Base-by-base conservation (phyloP, 2,113 vertebrate genomes). In the Regulus satrapa region DNA sequence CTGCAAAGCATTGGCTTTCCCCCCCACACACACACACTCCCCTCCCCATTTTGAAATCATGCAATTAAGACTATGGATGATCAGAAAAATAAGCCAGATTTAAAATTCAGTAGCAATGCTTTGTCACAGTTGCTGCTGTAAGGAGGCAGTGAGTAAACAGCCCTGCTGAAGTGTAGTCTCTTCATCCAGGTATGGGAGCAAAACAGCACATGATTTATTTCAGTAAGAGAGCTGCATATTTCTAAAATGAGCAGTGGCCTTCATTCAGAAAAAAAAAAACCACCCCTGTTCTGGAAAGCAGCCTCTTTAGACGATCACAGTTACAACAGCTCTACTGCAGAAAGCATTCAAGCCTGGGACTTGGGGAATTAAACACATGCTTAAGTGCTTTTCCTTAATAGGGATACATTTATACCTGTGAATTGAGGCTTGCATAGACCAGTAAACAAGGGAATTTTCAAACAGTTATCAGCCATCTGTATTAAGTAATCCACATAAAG, bases 381-480 rank as follows among this genome's bases (percentile, higher is more conserved):
- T 88, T 94, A 94, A 96, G 85, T 94, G 88, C 55, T 96, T 97
- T 95, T 88, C 87, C 79, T 71, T 80, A 77, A 80, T 92, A 67
- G 31, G 62, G 28, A 48, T 74, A 74, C 75, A 64, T 77, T 95
- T 38, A 94, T 82, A 69, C 46, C 41, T n/a, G 29, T 84, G 93
- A 80, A 76, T 21, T 73, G 59, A 76, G 80, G 12, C 78, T 88
- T 74, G 28, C 59, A 73, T 7, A 66, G 82, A n/a, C 81, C 24
- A 48, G 95, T 80, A 92, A 94, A 93, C 36, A 94, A 74, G 52
- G 52, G 79, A 94, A 83, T 91, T 92, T 93, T 90, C 59, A 75
- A 91, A 71, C 20, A 66, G 31, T 88, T 92, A 59, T 96, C 59
- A 89, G 34, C 19, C 10, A 71, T 74, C 68, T 80, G 16, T 79